phyloP scores from a whole-genome alignment of 2,113 vertebrate genomes.

The Xenotilapia leptura region DNA sequence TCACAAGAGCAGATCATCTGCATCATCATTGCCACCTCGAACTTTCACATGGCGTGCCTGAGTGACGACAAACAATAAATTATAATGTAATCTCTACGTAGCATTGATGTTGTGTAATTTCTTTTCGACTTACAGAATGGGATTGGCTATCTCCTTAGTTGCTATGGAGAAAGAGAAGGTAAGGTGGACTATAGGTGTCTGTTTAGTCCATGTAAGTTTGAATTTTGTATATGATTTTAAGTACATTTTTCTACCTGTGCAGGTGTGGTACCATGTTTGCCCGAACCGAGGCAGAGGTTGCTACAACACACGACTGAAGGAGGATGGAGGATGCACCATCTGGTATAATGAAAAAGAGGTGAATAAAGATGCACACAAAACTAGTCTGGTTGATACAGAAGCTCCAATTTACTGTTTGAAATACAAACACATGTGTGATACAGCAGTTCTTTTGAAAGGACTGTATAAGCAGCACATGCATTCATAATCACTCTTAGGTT shows the following conservation, averaged over 20 bases:
- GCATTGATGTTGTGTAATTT: neutral
- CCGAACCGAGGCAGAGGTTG: conserved; percentile 88
- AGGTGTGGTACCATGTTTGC: conserved; percentile 99
- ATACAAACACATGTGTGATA: neutral
- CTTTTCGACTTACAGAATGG: conserved; percentile 80
- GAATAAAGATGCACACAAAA: neutral
- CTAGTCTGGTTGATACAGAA: neutral
- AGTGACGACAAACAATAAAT: neutral
- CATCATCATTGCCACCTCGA: neutral
- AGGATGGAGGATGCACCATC: conserved; percentile 95
- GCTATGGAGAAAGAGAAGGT: conserved; percentile 98
- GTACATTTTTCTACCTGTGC: neutral
- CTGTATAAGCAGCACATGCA: neutral
- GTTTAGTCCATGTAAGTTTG: accelerated
- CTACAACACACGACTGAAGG: conserved; percentile 91
- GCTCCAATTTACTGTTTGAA: neutral
- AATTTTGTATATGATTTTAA: neutral
- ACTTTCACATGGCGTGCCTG: accelerated
- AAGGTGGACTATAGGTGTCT: neutral
- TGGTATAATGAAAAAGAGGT: conserved; percentile 93
- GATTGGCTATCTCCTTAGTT: conserved; percentile 92
- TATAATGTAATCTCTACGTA: neutral
- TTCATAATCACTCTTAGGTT: neutral
- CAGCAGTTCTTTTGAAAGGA: neutral
- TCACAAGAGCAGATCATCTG: neutral